Evolutionary conservation across 2,888 invertebrate genomes (phyloP).

Genomic region (Lasioglossum morio): DNA sequence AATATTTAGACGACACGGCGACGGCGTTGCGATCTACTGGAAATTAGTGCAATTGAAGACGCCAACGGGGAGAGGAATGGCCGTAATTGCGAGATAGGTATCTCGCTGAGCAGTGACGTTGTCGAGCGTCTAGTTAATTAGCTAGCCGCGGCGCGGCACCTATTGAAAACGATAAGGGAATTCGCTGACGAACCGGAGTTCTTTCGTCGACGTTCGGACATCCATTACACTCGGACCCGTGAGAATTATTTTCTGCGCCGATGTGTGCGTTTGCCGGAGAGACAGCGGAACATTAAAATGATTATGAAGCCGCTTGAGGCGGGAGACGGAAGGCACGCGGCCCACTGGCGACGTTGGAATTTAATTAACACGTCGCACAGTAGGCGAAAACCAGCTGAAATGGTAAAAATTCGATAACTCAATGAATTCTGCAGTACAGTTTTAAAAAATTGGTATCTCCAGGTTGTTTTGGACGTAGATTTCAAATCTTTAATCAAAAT

Average conservation of each 20-base stretch:
- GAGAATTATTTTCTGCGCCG: constrained; percentile 11
- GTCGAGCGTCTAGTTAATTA: constrained; percentile 20
- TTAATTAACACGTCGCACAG: constrained; percentile 13
- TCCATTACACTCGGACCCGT: not conserved
- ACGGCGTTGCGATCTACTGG: constrained; percentile 1
- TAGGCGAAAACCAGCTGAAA: too few relatives aligned
- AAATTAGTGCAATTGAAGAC: not conserved
- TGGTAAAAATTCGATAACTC: too few relatives aligned
- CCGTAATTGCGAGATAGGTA: constrained; percentile 18
- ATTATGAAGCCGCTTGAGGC: not conserved
- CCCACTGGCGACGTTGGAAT: not conserved
- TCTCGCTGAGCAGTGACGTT: not conserved
- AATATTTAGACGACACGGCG: too few relatives aligned
- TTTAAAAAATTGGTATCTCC: too few relatives aligned
- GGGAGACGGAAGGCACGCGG: not conserved
- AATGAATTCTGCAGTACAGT: too few relatives aligned
- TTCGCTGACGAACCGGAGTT: not conserved
- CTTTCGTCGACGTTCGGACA: not conserved
- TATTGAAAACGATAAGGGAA: constrained; percentile 5
- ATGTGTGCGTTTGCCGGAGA: not conserved
- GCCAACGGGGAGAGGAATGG: not conserved
- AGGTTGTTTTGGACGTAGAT: too few relatives aligned
- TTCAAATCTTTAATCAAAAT: too few relatives aligned
- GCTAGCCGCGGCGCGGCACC: not conserved
- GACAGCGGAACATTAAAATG: constrained; percentile 7